Evolutionary conservation across 2,888 invertebrate species (phyloP), one percentile per base, ranked within the genome.

Genomic region (Hyposoter dolosus): DNA sequence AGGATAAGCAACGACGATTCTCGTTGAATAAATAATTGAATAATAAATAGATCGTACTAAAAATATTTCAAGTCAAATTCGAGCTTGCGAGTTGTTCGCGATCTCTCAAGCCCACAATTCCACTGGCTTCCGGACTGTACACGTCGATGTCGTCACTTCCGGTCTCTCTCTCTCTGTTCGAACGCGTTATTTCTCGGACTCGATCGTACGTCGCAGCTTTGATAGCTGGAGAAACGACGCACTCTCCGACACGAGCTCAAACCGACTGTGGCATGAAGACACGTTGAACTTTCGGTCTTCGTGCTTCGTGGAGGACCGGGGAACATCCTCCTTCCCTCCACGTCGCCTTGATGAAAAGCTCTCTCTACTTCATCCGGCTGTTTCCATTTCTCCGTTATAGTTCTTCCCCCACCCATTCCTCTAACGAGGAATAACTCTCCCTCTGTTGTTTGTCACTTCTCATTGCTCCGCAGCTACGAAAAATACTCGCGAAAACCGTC

Each of bases 181-280:
- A 65, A 77, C 76, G 63, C 63, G 63, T 50, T 81, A 35, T 63
- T 78, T 53, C 35, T 15, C 17, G 23, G 40, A 66, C 66, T 19
- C 65, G 35, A 77, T 66, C 53, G 72, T 43, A 47, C 32, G 60
- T 32, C 60, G 76, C 60, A 35, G 4, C 53, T 35, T 47, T 65
- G 63, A 63, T 76, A 43, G 87, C 88, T 81, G 88, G 83, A 82
- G 87, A 78, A 83, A 89, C 89, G 89, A 86, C 89, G 87, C 87
- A 77, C 83, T 71, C 84, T 82, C 76, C 90, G 89, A 88, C 90
- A 47, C 72, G 90, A 88, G 83, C 90, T 88, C 87, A 87, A 86
- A 90, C 89, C 90, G 91, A 92, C 92, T 92, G 91, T 89, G 87
- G 43, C 75, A 82, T 86, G 80, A 68, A 77, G 71, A 60, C 53